Percentiles rank a stretch among this genome's conserved stretches.
Evolutionary conservation across 1,140 invertebrate species (phyloP).

Genomic region (Oryctes rhinoceros): DNA sequence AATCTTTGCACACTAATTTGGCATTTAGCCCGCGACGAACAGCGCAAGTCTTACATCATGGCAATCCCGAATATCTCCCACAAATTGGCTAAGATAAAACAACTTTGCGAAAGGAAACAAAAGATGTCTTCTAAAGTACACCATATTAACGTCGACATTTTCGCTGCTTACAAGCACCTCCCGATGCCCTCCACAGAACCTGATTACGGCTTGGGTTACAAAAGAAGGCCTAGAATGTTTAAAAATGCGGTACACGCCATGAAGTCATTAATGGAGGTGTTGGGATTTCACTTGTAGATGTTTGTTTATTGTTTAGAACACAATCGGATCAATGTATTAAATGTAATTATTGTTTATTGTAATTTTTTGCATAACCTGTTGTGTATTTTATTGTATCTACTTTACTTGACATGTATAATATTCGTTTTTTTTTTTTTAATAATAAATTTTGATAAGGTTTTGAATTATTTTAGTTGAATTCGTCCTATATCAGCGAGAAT

Average conservation of each 20-base stretch:
- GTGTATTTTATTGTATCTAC: neutral
- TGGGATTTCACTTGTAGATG: neutral
- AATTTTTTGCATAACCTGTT: neutral
- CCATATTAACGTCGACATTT: constrained; percentile 43
- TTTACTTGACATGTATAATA: neutral
- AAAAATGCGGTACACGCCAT: constrained; percentile 54
- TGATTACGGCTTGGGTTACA: constrained; percentile 57
- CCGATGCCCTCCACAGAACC: constrained; percentile 49
- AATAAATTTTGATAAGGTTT: neutral
- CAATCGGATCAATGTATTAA: too few species aligned
- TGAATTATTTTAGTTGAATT: neutral
- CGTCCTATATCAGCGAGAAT: too few species aligned
- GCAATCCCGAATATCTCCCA: constrained; percentile 51
- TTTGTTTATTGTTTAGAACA: neutral
- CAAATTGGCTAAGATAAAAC: constrained; percentile 52
- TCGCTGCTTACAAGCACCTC: constrained; percentile 46
- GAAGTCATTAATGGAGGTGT: neutral
- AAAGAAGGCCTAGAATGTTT: constrained; percentile 52
- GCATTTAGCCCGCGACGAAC: constrained; percentile 63
- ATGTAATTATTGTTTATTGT: neutral
- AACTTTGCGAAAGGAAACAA: constrained; percentile 51
- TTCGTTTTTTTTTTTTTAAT: neutral
- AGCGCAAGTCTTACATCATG: constrained; percentile 51
- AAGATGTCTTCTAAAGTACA: constrained; percentile 52
- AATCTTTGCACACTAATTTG: constrained; percentile 70